Percentiles rank a stretch among this genome's conserved stretches.
Evolutionary conservation across 2,113 vertebrate species (phyloP).

Genomic region (Leptocoma aspasia): DNA sequence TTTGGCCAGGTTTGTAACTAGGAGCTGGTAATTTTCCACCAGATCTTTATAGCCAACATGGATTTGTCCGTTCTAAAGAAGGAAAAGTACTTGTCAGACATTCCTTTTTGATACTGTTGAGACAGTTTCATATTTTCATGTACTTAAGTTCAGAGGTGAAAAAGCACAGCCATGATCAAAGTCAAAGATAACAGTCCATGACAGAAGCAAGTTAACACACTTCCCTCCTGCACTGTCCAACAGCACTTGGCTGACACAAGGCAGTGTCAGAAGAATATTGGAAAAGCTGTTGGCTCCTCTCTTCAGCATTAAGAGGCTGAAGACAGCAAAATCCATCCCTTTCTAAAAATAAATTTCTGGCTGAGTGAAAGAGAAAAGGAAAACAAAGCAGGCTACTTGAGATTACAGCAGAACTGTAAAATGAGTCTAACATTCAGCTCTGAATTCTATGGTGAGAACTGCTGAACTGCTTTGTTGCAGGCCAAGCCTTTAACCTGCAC

Average conservation of each 20-base stretch:
- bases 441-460: not conserved
- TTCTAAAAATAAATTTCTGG: not conserved
- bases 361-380: not conserved
- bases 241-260: not conserved
- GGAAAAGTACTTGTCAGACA: not conserved
- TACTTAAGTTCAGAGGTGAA: not conserved
- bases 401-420: not conserved
- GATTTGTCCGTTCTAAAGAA: slow-evolving; percentile 83
- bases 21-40: slow-evolving; percentile 90
- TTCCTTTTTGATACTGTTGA: not conserved
- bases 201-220: not conserved
- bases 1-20: slow-evolving; percentile 83
- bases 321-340: not conserved
- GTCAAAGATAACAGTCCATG: not conserved
- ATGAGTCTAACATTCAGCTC: not conserved
- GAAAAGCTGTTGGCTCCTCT: slow-evolving; percentile 7
- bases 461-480: not conserved
- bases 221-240: not conserved
- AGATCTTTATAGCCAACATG: slow-evolving; percentile 89
- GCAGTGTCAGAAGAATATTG: not conserved
- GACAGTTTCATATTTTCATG: not conserved
- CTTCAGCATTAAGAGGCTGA: not conserved
- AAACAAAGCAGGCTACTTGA: not conserved
- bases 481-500: not conserved
- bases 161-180: not conserved